Evolutionary conservation across 1,140 invertebrate genomes (phyloP).

Genomic region (Centruroides sculpturatus): DNA sequence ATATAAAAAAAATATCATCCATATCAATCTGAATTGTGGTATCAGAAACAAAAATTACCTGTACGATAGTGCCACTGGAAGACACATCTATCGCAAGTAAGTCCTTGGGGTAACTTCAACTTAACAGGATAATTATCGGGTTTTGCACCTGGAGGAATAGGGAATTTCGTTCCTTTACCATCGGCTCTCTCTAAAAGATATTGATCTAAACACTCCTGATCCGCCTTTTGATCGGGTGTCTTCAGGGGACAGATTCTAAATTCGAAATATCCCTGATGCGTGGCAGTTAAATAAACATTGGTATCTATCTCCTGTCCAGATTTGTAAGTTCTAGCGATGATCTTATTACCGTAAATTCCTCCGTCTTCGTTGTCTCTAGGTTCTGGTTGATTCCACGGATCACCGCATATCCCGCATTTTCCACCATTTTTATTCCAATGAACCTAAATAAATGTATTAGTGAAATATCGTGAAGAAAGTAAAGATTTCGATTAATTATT

Average conservation of each 20-base stretch:
- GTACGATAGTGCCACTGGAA: slow-evolving; percentile 27
- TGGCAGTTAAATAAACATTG: slow-evolving; percentile 18
- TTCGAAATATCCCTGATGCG: slow-evolving; percentile 21
- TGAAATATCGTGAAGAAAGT: too few relatives aligned
- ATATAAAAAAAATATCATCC: too few relatives aligned
- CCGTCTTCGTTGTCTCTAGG: slow-evolving; percentile 68
- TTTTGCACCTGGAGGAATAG: neutral
- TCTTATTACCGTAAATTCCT: slow-evolving; percentile 50
- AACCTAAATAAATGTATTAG: neutral
- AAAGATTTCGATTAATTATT: neutral
- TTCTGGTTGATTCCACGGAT: slow-evolving; percentile 53
- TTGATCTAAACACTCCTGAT: slow-evolving; percentile 20
- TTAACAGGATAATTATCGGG: slow-evolving; percentile 9
- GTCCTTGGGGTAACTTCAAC: slow-evolving; percentile 19
- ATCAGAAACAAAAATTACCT: slow-evolving; percentile 15
- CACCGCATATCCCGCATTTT: slow-evolving; percentile 77
- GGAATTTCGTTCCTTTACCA: neutral
- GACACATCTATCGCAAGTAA: slow-evolving; percentile 24
- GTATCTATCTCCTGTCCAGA: slow-evolving; percentile 27
- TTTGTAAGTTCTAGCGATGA: slow-evolving; percentile 18
- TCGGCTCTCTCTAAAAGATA: slow-evolving; percentile 5
- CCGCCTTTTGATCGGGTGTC: slow-evolving; percentile 16
- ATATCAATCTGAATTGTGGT: too few relatives aligned
- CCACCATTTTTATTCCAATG: slow-evolving; percentile 39
- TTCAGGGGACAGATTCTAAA: slow-evolving; percentile 21